Conservation (phyloP, 2,113 vertebrate species). For the Dolichallabes microphthalmus region DNA sequence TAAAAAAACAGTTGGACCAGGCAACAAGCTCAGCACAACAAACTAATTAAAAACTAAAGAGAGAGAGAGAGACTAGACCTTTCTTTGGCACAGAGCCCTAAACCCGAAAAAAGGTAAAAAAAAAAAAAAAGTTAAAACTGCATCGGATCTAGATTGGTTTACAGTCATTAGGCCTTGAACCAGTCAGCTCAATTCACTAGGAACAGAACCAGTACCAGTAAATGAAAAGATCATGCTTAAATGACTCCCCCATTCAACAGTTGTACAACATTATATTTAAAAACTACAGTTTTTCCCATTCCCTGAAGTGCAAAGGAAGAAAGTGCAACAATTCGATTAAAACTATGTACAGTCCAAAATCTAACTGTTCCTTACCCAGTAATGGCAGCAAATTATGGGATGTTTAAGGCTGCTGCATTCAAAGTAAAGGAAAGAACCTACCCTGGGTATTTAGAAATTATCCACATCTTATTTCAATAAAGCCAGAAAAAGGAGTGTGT, state of each 20-base stretch:
- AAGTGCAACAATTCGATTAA: slow-evolving; percentile 83
- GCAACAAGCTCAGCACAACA: slow-evolving; percentile 83
- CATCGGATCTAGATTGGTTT: slow-evolving; percentile 69
- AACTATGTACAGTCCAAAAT: slow-evolving; percentile 84
- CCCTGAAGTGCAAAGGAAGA: slow-evolving; percentile 93
- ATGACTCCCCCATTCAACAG: slow-evolving; percentile 57
- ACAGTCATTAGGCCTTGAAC: slow-evolving; percentile 62
- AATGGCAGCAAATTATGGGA: slow-evolving; percentile 13
- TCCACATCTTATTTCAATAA: slow-evolving; percentile 11
- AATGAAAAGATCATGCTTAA: slow-evolving; percentile 28
- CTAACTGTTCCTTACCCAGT: slow-evolving; percentile 37
- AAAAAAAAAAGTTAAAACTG: slow-evolving; percentile 63
- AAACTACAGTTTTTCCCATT: slow-evolving; percentile 81
- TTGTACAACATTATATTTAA: slow-evolving; percentile 95
- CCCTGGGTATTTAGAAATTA: slow-evolving; percentile 6
- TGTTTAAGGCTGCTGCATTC: slow-evolving; percentile 33
- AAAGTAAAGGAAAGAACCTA: slow-evolving; percentile 17
- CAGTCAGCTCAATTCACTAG: slow-evolving; percentile 69
- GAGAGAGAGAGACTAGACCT: slow-evolving; percentile 19
- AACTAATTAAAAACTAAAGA: slow-evolving; percentile 65
- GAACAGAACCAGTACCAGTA: slow-evolving; percentile 59
- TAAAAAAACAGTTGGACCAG: slow-evolving; percentile 92
- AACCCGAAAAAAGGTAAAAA: background rate
- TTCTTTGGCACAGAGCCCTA: slow-evolving; percentile 60
- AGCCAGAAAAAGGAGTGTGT: background rate